Percentiles rank a stretch among this genome's conserved stretches.
These are phyloP conservation scores for Bothrops jararaca DNA, from an alignment of 2,113 vertebrate species.

Conservation along the genomic window DNA sequence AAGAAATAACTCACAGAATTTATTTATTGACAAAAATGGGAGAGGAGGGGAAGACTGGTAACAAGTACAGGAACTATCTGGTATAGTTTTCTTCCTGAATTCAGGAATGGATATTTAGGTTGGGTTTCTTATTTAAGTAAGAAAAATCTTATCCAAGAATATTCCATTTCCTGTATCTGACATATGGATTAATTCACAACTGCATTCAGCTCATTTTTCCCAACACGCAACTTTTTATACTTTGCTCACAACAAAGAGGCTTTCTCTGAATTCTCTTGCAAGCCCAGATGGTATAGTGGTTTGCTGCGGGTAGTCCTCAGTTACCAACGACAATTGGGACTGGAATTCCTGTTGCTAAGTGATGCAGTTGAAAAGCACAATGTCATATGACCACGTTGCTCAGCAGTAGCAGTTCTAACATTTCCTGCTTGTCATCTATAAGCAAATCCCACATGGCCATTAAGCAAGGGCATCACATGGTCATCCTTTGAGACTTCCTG, in stretches of 20 bases:
- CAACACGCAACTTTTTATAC: not conserved
- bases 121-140: not conserved
- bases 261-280: not conserved
- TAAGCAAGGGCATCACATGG: not conserved
- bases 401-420: not conserved
- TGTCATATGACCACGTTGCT: not conserved
- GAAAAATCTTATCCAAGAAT: not conserved
- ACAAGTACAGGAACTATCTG: not conserved
- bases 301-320: not conserved
- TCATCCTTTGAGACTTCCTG: not conserved
- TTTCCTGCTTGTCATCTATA: not conserved
- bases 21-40: not conserved
- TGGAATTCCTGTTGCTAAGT: not conserved
- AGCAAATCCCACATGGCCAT: not conserved
- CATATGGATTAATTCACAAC: not conserved
- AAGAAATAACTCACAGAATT: not conserved
- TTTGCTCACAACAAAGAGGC: not conserved
- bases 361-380: not conserved
- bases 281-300: not conserved
- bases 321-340: not conserved
- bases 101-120: not conserved
- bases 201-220: not conserved
- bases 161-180: not conserved
- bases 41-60: not conserved
- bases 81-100: not conserved